Conservation (phyloP, 2,797 vertebrate species). For the Silurus lanzhouensis region DNA sequence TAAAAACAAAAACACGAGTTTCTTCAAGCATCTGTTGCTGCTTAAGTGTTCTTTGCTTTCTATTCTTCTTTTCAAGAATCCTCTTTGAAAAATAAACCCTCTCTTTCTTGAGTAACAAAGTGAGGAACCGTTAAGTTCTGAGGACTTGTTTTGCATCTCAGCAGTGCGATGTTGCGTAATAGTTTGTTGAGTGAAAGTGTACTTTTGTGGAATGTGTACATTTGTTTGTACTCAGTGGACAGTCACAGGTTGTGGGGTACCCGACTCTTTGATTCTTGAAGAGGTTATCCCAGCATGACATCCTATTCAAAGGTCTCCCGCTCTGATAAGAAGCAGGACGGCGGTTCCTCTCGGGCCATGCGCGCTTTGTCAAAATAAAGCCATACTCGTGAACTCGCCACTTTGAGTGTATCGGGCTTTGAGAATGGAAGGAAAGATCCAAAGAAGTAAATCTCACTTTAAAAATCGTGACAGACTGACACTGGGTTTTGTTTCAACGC, state of each 20-base stretch:
- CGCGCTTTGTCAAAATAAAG: conserved; percentile 66
- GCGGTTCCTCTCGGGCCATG: conserved; percentile 63
- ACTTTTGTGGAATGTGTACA: conserved; percentile 27
- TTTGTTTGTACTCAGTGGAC: conserved; percentile 42
- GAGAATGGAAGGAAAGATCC: conserved; percentile 1
- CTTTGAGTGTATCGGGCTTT: conserved; percentile 57
- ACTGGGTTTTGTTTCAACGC: conserved; percentile 39
- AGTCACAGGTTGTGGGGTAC: conserved; percentile 43
- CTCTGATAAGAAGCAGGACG: conserved; percentile 70
- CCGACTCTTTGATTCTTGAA: conserved; percentile 55
- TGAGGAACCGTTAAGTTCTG: background rate
- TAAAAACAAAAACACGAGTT: background rate
- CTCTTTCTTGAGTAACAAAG: background rate
- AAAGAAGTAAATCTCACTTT: conserved; percentile 50
- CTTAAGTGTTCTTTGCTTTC: background rate
- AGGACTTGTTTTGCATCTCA: conserved; percentile 22
- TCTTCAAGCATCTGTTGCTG: background rate
- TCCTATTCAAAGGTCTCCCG: conserved; percentile 66
- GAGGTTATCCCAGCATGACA: conserved; percentile 67
- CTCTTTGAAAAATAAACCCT: background rate
- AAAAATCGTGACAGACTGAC: conserved; percentile 57
- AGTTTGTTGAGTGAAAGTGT: conserved; percentile 25
- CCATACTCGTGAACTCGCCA: conserved; percentile 44
- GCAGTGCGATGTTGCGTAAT: conserved; percentile 20
- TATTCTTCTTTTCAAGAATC: background rate